phyloP scores from a whole-genome alignment of 2,797 vertebrate species.

The Hypotaenidia philippensis region DNA sequence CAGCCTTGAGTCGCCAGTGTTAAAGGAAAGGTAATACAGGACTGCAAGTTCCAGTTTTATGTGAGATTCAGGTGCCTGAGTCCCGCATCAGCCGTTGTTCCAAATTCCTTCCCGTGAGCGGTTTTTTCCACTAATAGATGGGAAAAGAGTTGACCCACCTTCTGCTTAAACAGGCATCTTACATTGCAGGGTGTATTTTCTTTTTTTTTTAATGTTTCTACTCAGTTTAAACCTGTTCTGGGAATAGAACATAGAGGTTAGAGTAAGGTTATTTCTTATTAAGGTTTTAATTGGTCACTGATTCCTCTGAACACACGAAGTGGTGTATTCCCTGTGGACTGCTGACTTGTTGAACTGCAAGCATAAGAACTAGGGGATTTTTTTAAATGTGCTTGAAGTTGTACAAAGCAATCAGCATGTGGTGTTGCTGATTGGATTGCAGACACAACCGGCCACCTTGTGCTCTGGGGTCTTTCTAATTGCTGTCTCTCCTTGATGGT shows the following conservation, averaged over 20 bases:
- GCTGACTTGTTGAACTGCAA: not conserved
- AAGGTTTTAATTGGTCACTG: not conserved
- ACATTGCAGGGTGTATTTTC: not conserved
- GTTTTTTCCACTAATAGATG: not conserved
- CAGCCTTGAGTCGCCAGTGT: not conserved
- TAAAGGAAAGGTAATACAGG: not conserved
- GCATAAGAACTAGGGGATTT: not conserved
- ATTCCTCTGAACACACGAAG: not conserved
- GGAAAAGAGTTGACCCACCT: not conserved
- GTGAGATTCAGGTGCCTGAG: not conserved
- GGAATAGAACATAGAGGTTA: not conserved
- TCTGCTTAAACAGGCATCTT: not conserved
- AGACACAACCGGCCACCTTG: not conserved
- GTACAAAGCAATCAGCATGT: not conserved
- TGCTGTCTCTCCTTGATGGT: not conserved
- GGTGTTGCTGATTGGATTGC: not conserved
- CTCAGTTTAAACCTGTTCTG: not conserved
- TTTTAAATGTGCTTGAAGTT: not conserved
- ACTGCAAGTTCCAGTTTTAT: not conserved
- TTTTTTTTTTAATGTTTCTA: not conserved
- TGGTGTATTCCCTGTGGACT: not conserved
- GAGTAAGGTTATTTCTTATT: not conserved
- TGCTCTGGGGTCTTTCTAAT: not conserved
- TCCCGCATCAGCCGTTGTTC: not conserved
- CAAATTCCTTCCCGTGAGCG: rapidly evolving